Base-by-base conservation (phyloP, 2,888 invertebrate species). In the Bombylius discolor region DNA sequence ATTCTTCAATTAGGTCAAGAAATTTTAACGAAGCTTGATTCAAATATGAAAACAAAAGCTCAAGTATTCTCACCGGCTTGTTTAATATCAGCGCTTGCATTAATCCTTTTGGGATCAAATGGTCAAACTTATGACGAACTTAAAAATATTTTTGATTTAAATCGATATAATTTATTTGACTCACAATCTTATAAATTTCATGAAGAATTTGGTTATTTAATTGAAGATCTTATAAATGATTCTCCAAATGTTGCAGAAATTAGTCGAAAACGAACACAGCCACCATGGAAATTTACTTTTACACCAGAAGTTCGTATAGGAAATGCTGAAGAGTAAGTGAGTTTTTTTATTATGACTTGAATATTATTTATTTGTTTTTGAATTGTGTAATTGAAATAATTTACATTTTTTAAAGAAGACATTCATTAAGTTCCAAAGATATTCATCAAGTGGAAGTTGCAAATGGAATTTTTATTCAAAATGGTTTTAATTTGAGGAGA, bases 101-200 rank as follows among this genome's bases (percentile, higher is more conserved):
- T 89, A 70, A 76, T 87, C 0, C 70, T 88, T 51, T 72, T 89
- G 53, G 90, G 88, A 55, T 81, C 87, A 47, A 80, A 81, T 58
- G 89, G 89, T 47, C 78, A 72, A 63, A 87, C 88, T 6, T 84
- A 83, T 68, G 70, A 81, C 44, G 87, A 89, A 70, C 71, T 88
- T 31, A 75, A 80, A 1, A 67, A 69, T 7, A 71, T 81, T 4
- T 78, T 87, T 62, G 84, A 83, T 48, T 76, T 63, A 52, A 61
- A 64, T 55, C 48, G 56, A 7, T 59, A 61, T 51, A 45, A 32
- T 34, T 55, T 61, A 45, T 51, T 64, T 5, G 56, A 53, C 6
- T 9, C 33, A 5, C 12, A 53, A 31, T 51, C 60, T 3, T 55
- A 57, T 31, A 58, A 61, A 44, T 56, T 63, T 36, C 64, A 65